Base-by-base conservation (phyloP, 2,888 invertebrate genomes). In the Acleris laterana region DNA sequence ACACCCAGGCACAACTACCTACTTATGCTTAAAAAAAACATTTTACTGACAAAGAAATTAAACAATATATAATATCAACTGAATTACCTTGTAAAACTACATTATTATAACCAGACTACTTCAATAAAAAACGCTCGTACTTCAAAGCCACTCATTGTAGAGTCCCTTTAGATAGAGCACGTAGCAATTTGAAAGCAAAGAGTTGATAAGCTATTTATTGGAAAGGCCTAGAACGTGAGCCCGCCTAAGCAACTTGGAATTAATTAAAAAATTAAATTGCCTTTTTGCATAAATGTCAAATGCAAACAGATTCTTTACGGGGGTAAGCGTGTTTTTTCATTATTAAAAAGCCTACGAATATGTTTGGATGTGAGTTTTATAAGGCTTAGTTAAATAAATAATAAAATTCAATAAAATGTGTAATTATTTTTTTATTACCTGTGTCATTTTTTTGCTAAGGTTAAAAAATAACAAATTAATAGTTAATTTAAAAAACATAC, bases 191-290 rank as follows among this genome's bases (percentile, higher is more conserved):
- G 11, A 46, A 44, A 52, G 58, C 32, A 59, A 59, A 52, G 50
- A 51, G 52, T 61, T 61, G 52, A 61, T 61, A 61, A 65, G 50
- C 56, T 51, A 62, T 57, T 57, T 66, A 65, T 66, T 51, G 57
- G 28, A 58, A 65, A 25, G 46, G 62, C 46, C 51, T 62, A 66
- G 62, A 62, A 62, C 66, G 66, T 66, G 66, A 6, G 66, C 17
- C 22, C 22, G 66, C 66, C 51, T 66, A 62, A 66, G 51, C 51
- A 55, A 57, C 28, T 28, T 38, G 44, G 66, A 66, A 57, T 66
- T 66, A 66, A 66, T 66, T 62, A 62, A 57, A 66, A 66, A 44
- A 57, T 17, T 46, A 46, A 50, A 44, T 60, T 56, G 22, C 49
- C 17, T 56, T 61, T 64, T 65, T 56, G 48, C 59, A 53, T 44